A percentile compares a stretch with the other conserved stretches of the same genome.
phyloP scores from a whole-genome alignment of 1,140 invertebrate species.

The Camponotus vicinus region DNA sequence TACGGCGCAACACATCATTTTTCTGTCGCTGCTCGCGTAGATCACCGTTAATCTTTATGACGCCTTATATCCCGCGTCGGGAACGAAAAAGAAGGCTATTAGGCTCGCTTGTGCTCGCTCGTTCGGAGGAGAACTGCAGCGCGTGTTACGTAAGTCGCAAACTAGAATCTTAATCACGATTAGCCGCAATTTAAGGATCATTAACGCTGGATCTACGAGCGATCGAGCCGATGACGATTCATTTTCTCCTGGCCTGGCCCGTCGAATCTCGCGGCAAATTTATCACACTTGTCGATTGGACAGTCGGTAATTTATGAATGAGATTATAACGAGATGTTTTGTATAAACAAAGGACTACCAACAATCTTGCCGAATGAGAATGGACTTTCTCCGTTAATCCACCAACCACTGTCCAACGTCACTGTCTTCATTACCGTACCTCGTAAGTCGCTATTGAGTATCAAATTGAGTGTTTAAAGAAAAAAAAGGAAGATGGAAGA shows the following conservation, averaged over 20 bases:
- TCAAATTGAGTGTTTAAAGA: slow-evolving; percentile 6
- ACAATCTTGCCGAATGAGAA: slow-evolving; percentile 7
- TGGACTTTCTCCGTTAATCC: slow-evolving; percentile 68
- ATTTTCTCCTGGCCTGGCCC: slow-evolving; percentile 23
- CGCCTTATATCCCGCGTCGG: slow-evolving; percentile 4
- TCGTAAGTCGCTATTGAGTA: neutral
- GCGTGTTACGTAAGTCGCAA: slow-evolving; percentile 44
- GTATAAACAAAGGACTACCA: slow-evolving; percentile 57
- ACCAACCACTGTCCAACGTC: slow-evolving; percentile 30
- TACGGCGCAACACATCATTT: slow-evolving; percentile 25
- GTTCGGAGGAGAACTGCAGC: slow-evolving; percentile 3
- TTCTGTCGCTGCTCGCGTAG: neutral
- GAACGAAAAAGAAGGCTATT: slow-evolving; percentile 25
- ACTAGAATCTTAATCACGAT: slow-evolving; percentile 56
- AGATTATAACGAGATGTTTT: slow-evolving; percentile 10
- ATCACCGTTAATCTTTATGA: slow-evolving; percentile 20
- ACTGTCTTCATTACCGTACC: slow-evolving; percentile 40
- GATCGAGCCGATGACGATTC: slow-evolving; percentile 55
- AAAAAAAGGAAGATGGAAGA: slow-evolving; percentile 38
- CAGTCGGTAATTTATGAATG: slow-evolving; percentile 21
- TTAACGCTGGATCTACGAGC: slow-evolving; percentile 49
- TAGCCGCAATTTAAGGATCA: slow-evolving; percentile 57
- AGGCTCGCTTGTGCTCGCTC: neutral
- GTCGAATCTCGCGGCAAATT: slow-evolving; percentile 23
- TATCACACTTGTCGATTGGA: slow-evolving; percentile 44